Conservation (phyloP, 2,888 invertebrate genomes). For the Chrysotoxum bicinctum region DNA sequence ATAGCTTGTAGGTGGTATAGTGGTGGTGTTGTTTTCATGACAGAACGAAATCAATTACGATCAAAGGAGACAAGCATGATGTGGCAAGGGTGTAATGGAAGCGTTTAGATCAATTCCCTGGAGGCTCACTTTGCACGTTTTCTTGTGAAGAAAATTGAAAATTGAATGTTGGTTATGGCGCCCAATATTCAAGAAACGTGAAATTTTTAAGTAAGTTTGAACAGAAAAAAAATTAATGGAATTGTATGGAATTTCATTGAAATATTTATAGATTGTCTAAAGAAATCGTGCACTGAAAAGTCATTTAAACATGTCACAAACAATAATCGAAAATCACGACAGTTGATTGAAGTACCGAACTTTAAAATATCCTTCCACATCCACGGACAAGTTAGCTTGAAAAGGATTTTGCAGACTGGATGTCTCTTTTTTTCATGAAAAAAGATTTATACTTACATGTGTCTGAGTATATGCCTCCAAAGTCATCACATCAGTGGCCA, state of each 20-base stretch:
- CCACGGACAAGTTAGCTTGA: neutral
- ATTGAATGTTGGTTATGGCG: slow-evolving; percentile 39
- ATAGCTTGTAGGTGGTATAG: neutral
- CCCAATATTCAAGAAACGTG: slow-evolving; percentile 50
- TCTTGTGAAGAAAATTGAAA: slow-evolving; percentile 49
- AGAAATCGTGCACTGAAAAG: neutral
- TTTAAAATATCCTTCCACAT: neutral
- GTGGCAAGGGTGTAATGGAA: slow-evolving; percentile 52
- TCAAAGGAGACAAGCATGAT: slow-evolving; percentile 5
- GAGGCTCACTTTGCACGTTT: slow-evolving; percentile 9
- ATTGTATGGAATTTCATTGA: slow-evolving; percentile 35
- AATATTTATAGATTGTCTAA: slow-evolving; percentile 7
- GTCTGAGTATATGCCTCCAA: no score
- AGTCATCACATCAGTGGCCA: no score
- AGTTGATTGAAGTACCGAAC: slow-evolving; percentile 7
- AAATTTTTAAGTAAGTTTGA: slow-evolving; percentile 36
- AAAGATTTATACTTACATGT: no score
- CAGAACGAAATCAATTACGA: slow-evolving; percentile 66
- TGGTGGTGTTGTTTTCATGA: slow-evolving; percentile 45
- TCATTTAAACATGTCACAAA: slow-evolving; percentile 13
- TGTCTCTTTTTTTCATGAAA: no score
- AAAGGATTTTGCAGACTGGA: no score
- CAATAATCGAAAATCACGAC: slow-evolving; percentile 5
- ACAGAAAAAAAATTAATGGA: slow-evolving; percentile 35
- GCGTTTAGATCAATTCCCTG: slow-evolving; percentile 52